Conservation (phyloP, 2,888 invertebrate genomes). For the Apeira syringaria region DNA sequence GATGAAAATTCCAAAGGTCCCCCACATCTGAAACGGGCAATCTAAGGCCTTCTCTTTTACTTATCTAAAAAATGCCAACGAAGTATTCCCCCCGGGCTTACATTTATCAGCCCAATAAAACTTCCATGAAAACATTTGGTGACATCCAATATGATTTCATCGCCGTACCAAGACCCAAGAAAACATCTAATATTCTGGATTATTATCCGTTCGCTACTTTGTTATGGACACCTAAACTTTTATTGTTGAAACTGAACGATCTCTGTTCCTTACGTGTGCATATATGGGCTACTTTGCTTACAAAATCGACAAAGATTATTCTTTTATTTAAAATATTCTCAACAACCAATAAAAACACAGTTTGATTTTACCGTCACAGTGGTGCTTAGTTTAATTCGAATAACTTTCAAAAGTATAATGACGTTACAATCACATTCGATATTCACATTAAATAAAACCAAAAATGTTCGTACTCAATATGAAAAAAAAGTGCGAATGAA, state of each 20-base stretch:
- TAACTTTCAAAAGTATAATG: no score
- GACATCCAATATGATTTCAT: constrained; percentile 75
- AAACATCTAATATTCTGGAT: constrained; percentile 58
- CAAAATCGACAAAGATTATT: constrained; percentile 21
- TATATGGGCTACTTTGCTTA: constrained; percentile 30
- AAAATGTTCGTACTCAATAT: no score
- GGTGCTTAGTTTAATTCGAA: no score
- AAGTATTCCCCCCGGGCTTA: constrained; percentile 59
- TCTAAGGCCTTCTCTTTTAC: constrained; percentile 41
- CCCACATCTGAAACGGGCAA: constrained; percentile 9
- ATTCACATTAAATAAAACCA: no score
- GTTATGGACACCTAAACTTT: constrained; percentile 60
- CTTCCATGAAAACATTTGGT: constrained; percentile 72
- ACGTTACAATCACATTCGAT: no score
- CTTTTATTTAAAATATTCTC: no score
- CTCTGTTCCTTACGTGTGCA: constrained; percentile 38
- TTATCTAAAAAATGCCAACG: constrained; percentile 67
- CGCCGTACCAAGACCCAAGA: constrained; percentile 54
- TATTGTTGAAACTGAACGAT: constrained; percentile 48
- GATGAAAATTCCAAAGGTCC: constrained; percentile 1
- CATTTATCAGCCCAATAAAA: constrained; percentile 78
- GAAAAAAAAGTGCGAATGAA: no score
- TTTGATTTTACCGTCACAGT: no score
- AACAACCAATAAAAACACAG: no score
- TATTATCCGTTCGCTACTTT: constrained; percentile 58